Evolutionary conservation across 2,797 vertebrate genomes (phyloP).

Genomic region (Distichodus sexfasciatus): DNA sequence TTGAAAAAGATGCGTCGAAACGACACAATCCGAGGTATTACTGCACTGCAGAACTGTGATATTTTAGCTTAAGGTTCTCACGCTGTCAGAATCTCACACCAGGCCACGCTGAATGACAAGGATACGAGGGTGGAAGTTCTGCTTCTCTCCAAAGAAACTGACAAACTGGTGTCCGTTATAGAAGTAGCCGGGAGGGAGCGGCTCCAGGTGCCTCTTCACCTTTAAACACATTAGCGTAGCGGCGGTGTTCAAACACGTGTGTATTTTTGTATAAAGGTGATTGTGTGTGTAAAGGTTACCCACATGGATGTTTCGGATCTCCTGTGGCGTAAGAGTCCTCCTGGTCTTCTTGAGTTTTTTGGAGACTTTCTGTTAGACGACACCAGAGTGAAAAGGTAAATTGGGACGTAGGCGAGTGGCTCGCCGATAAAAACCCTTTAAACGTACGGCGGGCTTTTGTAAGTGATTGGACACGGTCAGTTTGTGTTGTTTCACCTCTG

Average conservation of each 20-base stretch:
- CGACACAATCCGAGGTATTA: no score
- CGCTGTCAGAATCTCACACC: no score
- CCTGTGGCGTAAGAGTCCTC: conserved; percentile 82
- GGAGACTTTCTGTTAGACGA: conserved; percentile 76
- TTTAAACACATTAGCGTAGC: conserved; percentile 51
- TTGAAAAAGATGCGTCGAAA: no score
- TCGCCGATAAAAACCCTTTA: background rate
- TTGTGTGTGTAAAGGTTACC: conserved; percentile 63
- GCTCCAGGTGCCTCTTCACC: conserved; percentile 86
- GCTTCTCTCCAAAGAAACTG: conserved; percentile 92
- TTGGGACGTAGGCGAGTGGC: background rate
- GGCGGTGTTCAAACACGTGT: background rate
- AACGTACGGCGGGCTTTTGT: background rate
- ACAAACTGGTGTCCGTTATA: conserved; percentile 92
- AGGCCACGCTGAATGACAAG: conserved; percentile 59
- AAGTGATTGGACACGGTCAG: background rate
- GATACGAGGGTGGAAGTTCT: conserved; percentile 92
- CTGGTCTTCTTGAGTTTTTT: conserved; percentile 86
- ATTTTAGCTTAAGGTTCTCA: no score
- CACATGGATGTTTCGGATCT: conserved; percentile 90
- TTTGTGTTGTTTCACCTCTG: background rate
- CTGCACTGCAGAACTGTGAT: no score
- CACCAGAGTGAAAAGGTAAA: background rate
- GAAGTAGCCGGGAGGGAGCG: conserved; percentile 89
- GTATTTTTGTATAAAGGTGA: background rate